Base-by-base conservation (phyloP, 1,140 invertebrate species). In the Orius insidiosus region DNA sequence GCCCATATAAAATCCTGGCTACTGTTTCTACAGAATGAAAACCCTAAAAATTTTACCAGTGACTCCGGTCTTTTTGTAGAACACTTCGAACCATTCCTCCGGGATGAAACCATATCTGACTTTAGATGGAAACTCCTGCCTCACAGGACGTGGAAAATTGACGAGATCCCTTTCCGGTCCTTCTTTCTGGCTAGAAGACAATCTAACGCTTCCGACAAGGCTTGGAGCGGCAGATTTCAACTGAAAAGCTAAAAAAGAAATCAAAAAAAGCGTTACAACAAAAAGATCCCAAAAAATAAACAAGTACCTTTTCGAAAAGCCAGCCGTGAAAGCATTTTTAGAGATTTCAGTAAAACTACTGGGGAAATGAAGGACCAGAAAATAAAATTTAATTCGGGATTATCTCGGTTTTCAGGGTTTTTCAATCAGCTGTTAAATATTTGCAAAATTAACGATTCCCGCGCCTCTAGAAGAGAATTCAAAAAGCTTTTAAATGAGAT, bases 41-140 rank as follows among this genome's bases (percentile, higher is more conserved):
- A n/a, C n/a, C n/a, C n/a, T n/a, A n/a, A n/a, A n/a, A 16, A 18
- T 10, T 41, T 44, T 51, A 57, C 82, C 81, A 49, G 80, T 80
- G 38, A 80, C 89, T 61, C 93, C 93, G 55, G 89, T 95, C 69
- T 95, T 95, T 35, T 79, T 75, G 61, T 96, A 93, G 60, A 98
- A 89, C 55, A 84, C 76, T 55, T 80, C 71, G 66, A 95, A 95
- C 89, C 89, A 97, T 68, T 85, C 79, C 55, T 94, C 89, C 40
- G 93, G 92, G 53, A 97, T 60, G 55, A 95, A 86, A 42, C 82
- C 87, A 56, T 88, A 61, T 38, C 88, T 74, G 32, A 88, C 82
- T 66, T 79, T 78, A 47, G 73, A 76, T 43, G 77, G 72, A 50
- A 76, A 67, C 49, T 71, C 69, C 9, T 64, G 63, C 58, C 78